Conservation (phyloP, 2,888 invertebrate genomes). For the Nyleta sp. region DNA sequence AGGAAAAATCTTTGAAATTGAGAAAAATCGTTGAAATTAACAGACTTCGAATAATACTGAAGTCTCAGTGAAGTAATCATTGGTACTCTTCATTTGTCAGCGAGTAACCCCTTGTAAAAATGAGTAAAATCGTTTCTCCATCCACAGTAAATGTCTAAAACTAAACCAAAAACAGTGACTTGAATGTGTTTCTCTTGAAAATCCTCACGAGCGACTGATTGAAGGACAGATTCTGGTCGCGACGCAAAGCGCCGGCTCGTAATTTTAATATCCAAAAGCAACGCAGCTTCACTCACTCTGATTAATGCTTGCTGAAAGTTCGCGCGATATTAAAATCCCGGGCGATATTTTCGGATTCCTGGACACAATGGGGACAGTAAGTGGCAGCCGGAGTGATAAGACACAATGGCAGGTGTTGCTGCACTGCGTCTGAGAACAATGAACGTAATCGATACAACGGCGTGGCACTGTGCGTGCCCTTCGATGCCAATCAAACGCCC, state of each 20-base stretch:
- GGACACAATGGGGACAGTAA: slow-evolving; percentile 47
- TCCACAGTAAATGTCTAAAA: too few species aligned
- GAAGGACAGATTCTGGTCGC: background rate
- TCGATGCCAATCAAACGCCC: slow-evolving; percentile 76
- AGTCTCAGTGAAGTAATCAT: too few species aligned
- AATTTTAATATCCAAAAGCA: slow-evolving; percentile 27
- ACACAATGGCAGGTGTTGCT: slow-evolving; percentile 59
- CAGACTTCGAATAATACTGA: too few species aligned
- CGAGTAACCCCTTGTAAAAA: too few species aligned
- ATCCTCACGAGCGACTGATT: background rate
- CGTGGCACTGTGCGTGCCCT: slow-evolving; percentile 69
- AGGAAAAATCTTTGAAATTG: too few species aligned
- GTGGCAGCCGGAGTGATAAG: slow-evolving; percentile 57
- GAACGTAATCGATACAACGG: slow-evolving; percentile 79
- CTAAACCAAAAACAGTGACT: too few species aligned
- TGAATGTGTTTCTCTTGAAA: too few species aligned
- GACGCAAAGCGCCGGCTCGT: background rate
- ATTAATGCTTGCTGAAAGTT: slow-evolving; percentile 53
- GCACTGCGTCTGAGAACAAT: slow-evolving; percentile 76
- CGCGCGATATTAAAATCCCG: slow-evolving; percentile 44
- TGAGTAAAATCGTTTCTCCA: too few species aligned
- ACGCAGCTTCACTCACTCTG: slow-evolving; percentile 9
- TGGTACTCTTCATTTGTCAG: too few species aligned
- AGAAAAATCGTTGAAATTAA: too few species aligned
- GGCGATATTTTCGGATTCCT: slow-evolving; percentile 37